A percentile compares a stretch with the other conserved stretches of the same genome.
phyloP scores from a whole-genome alignment of 2,797 vertebrate genomes.

The Epinephelus malabaricus region DNA sequence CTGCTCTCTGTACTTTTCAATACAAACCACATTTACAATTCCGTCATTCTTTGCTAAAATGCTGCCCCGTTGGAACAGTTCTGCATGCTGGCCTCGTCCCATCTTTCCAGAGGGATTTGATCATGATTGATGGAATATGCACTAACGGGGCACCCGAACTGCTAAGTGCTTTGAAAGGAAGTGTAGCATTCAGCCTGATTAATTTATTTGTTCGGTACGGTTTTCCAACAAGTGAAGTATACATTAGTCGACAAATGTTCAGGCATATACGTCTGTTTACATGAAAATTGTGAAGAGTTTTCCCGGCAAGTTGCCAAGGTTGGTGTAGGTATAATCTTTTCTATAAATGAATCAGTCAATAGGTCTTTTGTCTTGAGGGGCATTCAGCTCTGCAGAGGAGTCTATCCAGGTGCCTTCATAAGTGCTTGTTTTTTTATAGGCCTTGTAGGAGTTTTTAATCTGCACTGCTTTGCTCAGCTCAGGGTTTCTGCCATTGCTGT shows the following conservation, averaged over 20 bases:
- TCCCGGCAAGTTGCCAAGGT: slow-evolving; percentile 46
- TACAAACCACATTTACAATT: slow-evolving; percentile 52
- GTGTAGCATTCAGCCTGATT: slow-evolving; percentile 58
- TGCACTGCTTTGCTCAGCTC: slow-evolving; percentile 57
- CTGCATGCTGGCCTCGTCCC: slow-evolving; percentile 34
- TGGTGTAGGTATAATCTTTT: slow-evolving; percentile 56
- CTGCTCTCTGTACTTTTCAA: slow-evolving; percentile 34
- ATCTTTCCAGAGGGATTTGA: slow-evolving; percentile 68
- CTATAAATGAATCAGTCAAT: slow-evolving; percentile 69
- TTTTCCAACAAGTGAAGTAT: slow-evolving; percentile 52
- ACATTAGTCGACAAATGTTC: slow-evolving; percentile 57
- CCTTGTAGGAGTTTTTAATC: slow-evolving; percentile 64
- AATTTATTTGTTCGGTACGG: slow-evolving; percentile 69
- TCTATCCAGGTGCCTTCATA: slow-evolving; percentile 66
- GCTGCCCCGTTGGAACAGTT: slow-evolving; percentile 51
- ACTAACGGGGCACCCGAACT: slow-evolving; percentile 57
- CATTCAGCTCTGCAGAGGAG: slow-evolving; percentile 50
- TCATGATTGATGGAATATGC: slow-evolving; percentile 75
- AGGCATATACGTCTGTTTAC: slow-evolving; percentile 69
- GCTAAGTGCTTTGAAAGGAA: slow-evolving; percentile 59
- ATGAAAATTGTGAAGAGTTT: slow-evolving; percentile 55
- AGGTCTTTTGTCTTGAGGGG: slow-evolving; percentile 70
- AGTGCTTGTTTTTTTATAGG: slow-evolving; percentile 66
- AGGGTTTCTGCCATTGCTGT: slow-evolving; percentile 58
- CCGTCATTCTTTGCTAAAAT: slow-evolving; percentile 38